Percentiles rank a stretch among this genome's conserved stretches.
Conservation (phyloP, 2,888 invertebrate species). For the Leuctra nigra region DNA sequence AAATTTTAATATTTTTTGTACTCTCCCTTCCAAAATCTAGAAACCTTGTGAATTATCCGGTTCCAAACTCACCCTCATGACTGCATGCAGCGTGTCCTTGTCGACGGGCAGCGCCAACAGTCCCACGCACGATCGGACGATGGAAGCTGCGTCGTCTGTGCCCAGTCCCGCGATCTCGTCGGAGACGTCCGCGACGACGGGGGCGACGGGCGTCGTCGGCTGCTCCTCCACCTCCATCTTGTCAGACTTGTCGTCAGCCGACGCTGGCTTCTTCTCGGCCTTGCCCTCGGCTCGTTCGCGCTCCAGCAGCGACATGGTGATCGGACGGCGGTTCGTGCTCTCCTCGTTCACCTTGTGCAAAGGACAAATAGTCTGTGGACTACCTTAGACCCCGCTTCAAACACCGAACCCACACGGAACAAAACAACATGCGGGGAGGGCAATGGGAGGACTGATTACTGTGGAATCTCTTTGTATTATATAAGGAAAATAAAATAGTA, state of each 20-base stretch:
- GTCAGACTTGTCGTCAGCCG: slow-evolving; percentile 17
- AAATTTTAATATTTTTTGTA: no score
- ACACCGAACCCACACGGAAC: no score
- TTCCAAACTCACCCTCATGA: no score
- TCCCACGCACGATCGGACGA: slow-evolving; percentile 52
- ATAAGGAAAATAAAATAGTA: no score
- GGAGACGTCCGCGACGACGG: slow-evolving; percentile 33
- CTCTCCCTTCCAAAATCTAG: no score
- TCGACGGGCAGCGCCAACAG: slow-evolving; percentile 63
- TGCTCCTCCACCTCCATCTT: slow-evolving; percentile 28
- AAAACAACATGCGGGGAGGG: no score
- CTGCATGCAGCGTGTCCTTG: slow-evolving; percentile 68
- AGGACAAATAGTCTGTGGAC: no score
- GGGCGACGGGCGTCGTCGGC: no score
- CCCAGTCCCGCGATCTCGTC: slow-evolving; percentile 38
- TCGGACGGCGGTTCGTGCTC: slow-evolving; percentile 72
- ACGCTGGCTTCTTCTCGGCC: slow-evolving; percentile 8
- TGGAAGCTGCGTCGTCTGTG: slow-evolving; percentile 37
- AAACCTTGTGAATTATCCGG: no score
- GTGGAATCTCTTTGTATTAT: no score
- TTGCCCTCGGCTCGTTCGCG: slow-evolving; percentile 35
- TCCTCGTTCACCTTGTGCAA: slow-evolving; percentile 59
- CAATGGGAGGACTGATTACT: no score
- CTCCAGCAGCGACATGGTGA: slow-evolving; percentile 54
- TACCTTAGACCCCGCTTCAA: no score